phyloP scores from a whole-genome alignment of 2,113 vertebrate species.

The Seriola rivoliana region DNA sequence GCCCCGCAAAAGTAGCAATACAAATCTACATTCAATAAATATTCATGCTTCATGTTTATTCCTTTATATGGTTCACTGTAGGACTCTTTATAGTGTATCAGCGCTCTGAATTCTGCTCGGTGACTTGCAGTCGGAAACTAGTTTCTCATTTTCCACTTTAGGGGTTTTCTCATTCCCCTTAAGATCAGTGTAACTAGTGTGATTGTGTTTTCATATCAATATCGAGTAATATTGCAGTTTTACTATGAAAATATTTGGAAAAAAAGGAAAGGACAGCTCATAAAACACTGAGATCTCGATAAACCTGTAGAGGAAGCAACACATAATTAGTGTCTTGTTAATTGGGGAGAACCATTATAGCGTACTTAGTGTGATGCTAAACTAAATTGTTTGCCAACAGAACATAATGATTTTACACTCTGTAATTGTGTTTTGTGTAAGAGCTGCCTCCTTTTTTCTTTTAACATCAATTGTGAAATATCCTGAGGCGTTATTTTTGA shows the following conservation, averaged over 20 bases:
- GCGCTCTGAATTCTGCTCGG: conserved; percentile 6
- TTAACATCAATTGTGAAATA: conserved; percentile 74
- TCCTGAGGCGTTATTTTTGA: conserved; percentile 67
- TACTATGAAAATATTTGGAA: conserved; percentile 5
- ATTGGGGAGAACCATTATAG: conserved; percentile 73
- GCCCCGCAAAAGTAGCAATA: conserved; percentile 56
- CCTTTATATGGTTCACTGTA: conserved; percentile 25
- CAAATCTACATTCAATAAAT: conserved; percentile 69
- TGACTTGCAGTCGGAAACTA: conserved; percentile 10
- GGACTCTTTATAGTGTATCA: conserved; percentile 18
- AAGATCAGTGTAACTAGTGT: background rate
- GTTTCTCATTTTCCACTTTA: conserved; percentile 24
- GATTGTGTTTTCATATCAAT: conserved; percentile 13
- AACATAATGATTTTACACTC: conserved; percentile 73
- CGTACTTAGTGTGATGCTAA: conserved; percentile 58
- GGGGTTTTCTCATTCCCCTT: conserved; percentile 17
- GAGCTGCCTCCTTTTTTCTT: conserved; percentile 61
- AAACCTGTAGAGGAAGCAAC: conserved; percentile 65
- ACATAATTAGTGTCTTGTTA: conserved; percentile 78
- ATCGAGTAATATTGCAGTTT: conserved; percentile 6
- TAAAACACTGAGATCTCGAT: conserved; percentile 52
- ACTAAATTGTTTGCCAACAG: conserved; percentile 73
- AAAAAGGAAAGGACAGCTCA: conserved; percentile 29
- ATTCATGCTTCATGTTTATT: conserved; percentile 57
- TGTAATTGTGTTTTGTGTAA: conserved; percentile 68